These are phyloP conservation scores for Ornithoptera priamus DNA, from an alignment of 2,888 invertebrate species.

Conservation along the genomic window DNA sequence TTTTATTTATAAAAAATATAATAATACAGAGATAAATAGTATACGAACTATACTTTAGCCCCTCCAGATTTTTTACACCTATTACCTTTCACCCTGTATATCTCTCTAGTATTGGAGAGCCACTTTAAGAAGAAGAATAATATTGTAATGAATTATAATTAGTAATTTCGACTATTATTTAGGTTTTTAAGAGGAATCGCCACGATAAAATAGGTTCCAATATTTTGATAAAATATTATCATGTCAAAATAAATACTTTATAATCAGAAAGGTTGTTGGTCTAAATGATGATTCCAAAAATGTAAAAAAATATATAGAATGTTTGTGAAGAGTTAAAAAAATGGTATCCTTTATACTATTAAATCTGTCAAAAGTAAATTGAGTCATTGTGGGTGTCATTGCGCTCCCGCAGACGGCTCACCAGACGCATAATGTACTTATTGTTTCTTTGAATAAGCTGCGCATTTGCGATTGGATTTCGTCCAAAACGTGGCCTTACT, in stretches of 20 bases:
- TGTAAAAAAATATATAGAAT: background rate
- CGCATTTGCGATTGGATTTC: slow-evolving; percentile 42
- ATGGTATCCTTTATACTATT: slow-evolving; percentile 1
- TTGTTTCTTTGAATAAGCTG: slow-evolving; percentile 36
- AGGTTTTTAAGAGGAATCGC: background rate
- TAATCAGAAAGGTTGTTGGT: background rate
- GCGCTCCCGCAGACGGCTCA: slow-evolving; percentile 34
- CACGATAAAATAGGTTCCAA: background rate
- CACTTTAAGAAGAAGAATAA: too few species aligned
- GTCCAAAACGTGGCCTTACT: slow-evolving; percentile 42
- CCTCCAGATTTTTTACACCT: too few species aligned
- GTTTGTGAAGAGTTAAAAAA: slow-evolving; percentile 2
- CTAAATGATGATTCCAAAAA: background rate
- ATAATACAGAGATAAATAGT: too few species aligned
- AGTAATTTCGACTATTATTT: background rate
- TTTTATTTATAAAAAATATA: too few species aligned
- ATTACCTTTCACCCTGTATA: too few species aligned
- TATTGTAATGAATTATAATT: too few species aligned
- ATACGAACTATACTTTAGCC: too few species aligned
- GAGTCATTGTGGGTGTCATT: slow-evolving; percentile 17
- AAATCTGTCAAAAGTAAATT: slow-evolving; percentile 12
- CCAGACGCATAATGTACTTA: slow-evolving; percentile 45
- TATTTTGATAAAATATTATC: background rate
- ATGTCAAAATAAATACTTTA: background rate
- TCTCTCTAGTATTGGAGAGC: too few species aligned